These are phyloP conservation scores for Cyprinodon diabolis DNA, from an alignment of 2,797 vertebrate species.

Conservation along the genomic window DNA sequence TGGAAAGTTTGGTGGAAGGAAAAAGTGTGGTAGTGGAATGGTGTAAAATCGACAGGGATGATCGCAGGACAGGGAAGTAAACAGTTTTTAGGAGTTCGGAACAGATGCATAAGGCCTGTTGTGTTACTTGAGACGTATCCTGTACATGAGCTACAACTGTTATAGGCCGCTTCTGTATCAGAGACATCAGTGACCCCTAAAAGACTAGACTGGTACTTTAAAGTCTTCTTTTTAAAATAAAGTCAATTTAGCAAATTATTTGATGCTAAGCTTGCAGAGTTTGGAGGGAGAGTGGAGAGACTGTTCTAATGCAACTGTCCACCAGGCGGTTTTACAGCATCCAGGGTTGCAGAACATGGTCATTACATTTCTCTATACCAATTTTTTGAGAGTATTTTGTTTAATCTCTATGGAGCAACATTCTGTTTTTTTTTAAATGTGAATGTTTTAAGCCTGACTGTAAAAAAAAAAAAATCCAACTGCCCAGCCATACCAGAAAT, in stretches of 20 bases:
- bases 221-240: not conserved
- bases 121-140: not conserved
- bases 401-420: no score
- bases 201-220: not conserved
- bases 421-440: no score
- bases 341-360: not conserved
- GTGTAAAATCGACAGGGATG: not conserved
- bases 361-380: not conserved
- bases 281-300: not conserved
- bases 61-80: no score
- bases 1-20: not conserved
- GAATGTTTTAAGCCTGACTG: no score
- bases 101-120: not conserved
- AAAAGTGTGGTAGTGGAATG: not conserved
- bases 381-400: no score
- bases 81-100: not conserved
- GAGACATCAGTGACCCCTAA: not conserved
- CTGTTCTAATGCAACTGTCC: not conserved
- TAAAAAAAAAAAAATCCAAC: no score
- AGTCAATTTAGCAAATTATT: not conserved
- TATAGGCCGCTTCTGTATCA: not conserved
- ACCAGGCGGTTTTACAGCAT: not conserved
- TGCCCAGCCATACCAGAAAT: not conserved
- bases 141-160: not conserved
- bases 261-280: no score